Evolutionary conservation across 2,113 vertebrate genomes (phyloP).

Genomic region (Lathamus discolor): DNA sequence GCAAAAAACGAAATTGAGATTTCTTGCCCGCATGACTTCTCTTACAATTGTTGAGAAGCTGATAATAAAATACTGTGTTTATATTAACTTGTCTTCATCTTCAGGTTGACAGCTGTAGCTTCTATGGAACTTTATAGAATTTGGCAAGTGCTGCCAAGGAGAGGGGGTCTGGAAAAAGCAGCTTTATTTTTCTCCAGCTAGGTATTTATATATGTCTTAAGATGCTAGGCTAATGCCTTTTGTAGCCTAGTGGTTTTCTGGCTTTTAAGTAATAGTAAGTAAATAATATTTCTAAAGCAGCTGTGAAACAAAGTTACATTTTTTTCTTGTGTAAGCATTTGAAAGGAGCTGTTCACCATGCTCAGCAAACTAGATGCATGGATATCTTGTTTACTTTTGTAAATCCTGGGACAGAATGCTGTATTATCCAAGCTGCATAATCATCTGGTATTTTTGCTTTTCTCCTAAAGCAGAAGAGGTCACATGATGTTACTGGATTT

Average conservation of each 20-base stretch:
- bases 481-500: not conserved
- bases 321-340: not conserved
- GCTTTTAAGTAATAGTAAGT: not conserved
- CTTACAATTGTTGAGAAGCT: not conserved
- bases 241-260: not conserved
- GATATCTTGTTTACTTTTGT: not conserved
- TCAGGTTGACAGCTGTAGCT: not conserved
- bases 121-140: not conserved
- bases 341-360: not conserved
- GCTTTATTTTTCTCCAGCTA: not conserved
- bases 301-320: not conserved
- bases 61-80: not conserved
- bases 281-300: not conserved
- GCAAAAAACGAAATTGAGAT: not conserved
- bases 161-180: not conserved
- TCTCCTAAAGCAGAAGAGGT: not conserved
- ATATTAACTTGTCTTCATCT: not conserved
- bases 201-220: not conserved
- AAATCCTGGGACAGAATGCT: not conserved
- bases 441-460: not conserved
- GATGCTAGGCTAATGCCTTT: not conserved
- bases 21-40: not conserved
- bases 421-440: not conserved
- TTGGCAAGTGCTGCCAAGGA: not conserved
- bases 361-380: not conserved